Base-by-base conservation (phyloP, 1,140 invertebrate species). In the Elymnias hypermnestra region DNA sequence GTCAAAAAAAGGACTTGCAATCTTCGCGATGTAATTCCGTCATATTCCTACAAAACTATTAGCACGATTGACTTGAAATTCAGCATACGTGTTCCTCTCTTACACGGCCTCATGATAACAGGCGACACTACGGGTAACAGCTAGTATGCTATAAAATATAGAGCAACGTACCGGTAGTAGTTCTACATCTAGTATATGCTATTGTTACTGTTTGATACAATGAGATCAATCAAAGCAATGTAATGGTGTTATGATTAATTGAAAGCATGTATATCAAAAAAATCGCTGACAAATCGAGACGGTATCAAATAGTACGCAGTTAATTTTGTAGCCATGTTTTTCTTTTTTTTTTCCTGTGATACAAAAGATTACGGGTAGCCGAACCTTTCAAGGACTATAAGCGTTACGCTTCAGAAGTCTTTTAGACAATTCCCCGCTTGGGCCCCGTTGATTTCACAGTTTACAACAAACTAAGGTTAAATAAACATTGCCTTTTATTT, bases 331-430 rank as follows among this genome's bases (percentile, higher is more conserved):
- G 46, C 51, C 50, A 57, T 59, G 53, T 48, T 64, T 67, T 73
- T 74, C 71, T 72, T 56, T 67, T 59, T 67, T 63, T 71, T 63
- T 53, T 49, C 33, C 41, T 45, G 13, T 46, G 52, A 62, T 60
- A 77, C 64, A 72, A 78, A 72, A 71, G 66, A 36, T 40, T 55
- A 50, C 55, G 63, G 74, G 74, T 79, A 60, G 55, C 50, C 63
- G 72, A 83, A 83, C 79, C 57, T 69, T 62, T 73, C 74, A 81
- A 81, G 74, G 76, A 64, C 65, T 72, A 18, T n/a, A n/a, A 29
- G 26, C 48, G 69, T 75, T 70, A 51, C 65, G 76, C 79, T 83
- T 81, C 76, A 81, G 74, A 65, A 57, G 54, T 43, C 63, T 57
- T 41, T 37, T 45, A 59, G 59, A 31, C 52, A 46, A 47, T 69